Conservation (phyloP, 2,113 vertebrate species). For the Phyllopteryx taeniolatus region DNA sequence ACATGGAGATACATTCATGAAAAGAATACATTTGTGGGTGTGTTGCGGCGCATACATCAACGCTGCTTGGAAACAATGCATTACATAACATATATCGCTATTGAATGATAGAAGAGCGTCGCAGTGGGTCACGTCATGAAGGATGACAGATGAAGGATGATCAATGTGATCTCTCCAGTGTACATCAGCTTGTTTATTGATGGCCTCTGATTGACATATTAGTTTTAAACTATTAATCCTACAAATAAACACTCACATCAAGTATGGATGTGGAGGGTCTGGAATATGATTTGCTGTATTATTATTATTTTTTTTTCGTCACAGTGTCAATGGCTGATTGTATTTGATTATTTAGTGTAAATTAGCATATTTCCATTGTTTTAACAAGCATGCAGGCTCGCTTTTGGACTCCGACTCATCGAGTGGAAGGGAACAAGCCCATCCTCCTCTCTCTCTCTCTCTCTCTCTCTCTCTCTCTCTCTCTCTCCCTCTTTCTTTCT, state of each 20-base stretch:
- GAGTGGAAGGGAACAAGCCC: constrained; percentile 3
- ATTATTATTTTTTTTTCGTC: not conserved
- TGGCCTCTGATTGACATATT: not conserved
- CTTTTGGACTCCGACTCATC: not conserved
- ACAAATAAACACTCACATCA: not conserved
- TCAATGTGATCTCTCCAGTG: not conserved
- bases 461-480: not conserved
- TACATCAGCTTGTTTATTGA: not conserved
- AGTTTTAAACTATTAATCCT: not conserved
- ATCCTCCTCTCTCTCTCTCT: not conserved
- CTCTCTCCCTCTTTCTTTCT: not conserved
- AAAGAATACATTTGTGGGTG: constrained; percentile 64
- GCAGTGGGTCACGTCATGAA: constrained; percentile 5
- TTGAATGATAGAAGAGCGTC: constrained; percentile 22
- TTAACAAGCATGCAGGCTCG: constrained; percentile 1
- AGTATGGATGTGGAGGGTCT: not conserved
- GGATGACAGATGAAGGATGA: not conserved
- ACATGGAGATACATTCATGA: constrained; percentile 60
- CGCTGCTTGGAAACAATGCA: constrained; percentile 41
- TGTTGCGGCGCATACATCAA: constrained; percentile 44
- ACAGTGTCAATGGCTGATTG: not conserved
- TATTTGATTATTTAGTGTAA: not conserved
- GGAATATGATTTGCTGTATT: not conserved
- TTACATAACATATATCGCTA: constrained; percentile 47
- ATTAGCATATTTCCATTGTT: not conserved